Evolutionary conservation across 2,888 invertebrate genomes (phyloP), one percentile per base, ranked within the genome.

Genomic region (Drosophila pseudotalamancana): DNA sequence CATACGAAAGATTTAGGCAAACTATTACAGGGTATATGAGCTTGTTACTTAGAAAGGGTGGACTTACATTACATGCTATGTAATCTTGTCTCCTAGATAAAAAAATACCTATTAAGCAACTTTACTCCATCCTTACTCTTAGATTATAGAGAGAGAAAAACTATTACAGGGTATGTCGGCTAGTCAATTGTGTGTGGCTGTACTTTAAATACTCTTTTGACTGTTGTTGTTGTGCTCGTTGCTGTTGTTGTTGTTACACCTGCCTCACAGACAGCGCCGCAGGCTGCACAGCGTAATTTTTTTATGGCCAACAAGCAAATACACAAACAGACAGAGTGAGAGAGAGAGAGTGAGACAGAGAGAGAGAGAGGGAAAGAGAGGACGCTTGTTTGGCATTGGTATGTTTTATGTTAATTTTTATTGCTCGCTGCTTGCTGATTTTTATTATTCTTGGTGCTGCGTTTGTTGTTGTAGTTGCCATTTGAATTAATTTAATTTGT

Each of bases 341-440:
- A n/a, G n/a, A n/a, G n/a, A n/a, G n/a, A n/a, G n/a, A n/a, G n/a
- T n/a, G n/a, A n/a, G n/a, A n/a, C n/a, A n/a, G n/a, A n/a, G n/a
- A n/a, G n/a, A n/a, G n/a, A n/a, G n/a, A n/a, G n/a, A n/a, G n/a
- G n/a, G n/a, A n/a, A n/a, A n/a, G n/a, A n/a, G n/a, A n/a, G n/a
- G n/a, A n/a, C n/a, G n/a, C n/a, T 21, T 62, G 63, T 37, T 62
- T 69, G 63, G 66, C 77, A 72, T 63, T 65, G 70, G 77, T 37
- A 59, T 59, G 59, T 73, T 84, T 87, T 84, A 81, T 87, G 87
- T 67, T 84, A 84, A 83, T 87, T 82, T 79, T 87, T 87, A 81
- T 84, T 63, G 69, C 81, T 65, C 56, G 63, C 55, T 69, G 59
- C 53, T 56, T 60, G 73, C 69, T 62, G 69, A 68, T 72, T 80